phyloP scores from a whole-genome alignment of 2,888 invertebrate species.

The Drosophila yooni region DNA sequence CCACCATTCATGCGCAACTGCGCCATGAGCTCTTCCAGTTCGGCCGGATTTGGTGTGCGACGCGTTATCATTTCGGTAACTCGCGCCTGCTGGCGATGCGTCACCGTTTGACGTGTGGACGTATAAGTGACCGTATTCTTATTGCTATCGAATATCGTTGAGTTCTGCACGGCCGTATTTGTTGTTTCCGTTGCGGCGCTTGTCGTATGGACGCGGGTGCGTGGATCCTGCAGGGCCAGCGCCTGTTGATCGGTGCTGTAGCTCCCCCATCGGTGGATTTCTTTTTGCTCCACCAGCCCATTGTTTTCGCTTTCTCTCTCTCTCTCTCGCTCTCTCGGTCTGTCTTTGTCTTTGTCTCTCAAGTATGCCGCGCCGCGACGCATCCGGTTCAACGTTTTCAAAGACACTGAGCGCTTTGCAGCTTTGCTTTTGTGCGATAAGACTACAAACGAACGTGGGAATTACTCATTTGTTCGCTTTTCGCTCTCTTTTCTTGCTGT shows the following conservation, averaged over 20 bases:
- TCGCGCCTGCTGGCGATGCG: slow-evolving; percentile 75
- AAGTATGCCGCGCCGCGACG: slow-evolving; percentile 6
- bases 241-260: slow-evolving; percentile 23
- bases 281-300: slow-evolving; percentile 43
- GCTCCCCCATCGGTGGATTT: slow-evolving; percentile 30
- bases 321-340: neutral
- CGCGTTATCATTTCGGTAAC: slow-evolving; percentile 77
- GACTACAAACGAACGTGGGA: neutral
- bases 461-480: slow-evolving; percentile 13
- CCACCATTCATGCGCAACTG: slow-evolving; percentile 52
- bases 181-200: slow-evolving; percentile 79
- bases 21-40: slow-evolving; percentile 73
- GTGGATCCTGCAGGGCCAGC: slow-evolving; percentile 77
- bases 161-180: slow-evolving; percentile 78
- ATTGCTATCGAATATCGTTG: slow-evolving; percentile 76
- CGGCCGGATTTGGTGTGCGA: slow-evolving; percentile 73
- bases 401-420: slow-evolving; percentile 28
- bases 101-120: slow-evolving; percentile 80
- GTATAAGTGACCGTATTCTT: slow-evolving; percentile 71
- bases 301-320: slow-evolving; percentile 13
- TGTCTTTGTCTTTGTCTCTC: neutral
- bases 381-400: slow-evolving; percentile 12
- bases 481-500: neutral
- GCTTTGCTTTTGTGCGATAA: slow-evolving; percentile 26
- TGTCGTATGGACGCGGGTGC: slow-evolving; percentile 75